Base-by-base conservation (phyloP, 35 echinoderm and acorn worm species). In the Patiria miniata region DNA sequence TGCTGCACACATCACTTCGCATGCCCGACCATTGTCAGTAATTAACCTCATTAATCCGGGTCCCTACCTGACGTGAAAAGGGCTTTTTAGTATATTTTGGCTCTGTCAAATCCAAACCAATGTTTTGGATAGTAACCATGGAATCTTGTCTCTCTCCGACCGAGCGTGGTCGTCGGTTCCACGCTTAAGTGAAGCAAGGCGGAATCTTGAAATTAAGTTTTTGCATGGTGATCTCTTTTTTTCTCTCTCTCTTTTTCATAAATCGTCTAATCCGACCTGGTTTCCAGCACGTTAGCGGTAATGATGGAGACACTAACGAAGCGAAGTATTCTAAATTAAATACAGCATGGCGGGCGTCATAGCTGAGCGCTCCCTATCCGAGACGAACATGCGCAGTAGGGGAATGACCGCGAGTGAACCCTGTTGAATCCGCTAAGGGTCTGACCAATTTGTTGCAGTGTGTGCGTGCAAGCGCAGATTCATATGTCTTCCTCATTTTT, bases 181-280 rank as follows among this genome's bases (percentile, higher is more conserved):
- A 73, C 65, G 65, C 65, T 73, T 73, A 73, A 73, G 65, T 23
- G 65, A 73, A 73, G 65, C 65, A 73, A 73, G 65, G 65, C 65
- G 65, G 65, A 23, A 73, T 73, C 65, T 73, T 73, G 65, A 73
- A 73, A 73, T 73, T 73, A 73, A 73, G 65, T 73, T 73, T 47
- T 73, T 73, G 65, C 65, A 73, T 73, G 65, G 29, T 73, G 42
- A 12, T 47, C 42, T 47, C 42, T 47, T 47, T 47, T 47, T n/a
- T n/a, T n/a, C n/a, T n/a, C n/a, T n/a, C n/a, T n/a, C n/a, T n/a
- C n/a, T n/a, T n/a, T n/a, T 73, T 73, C 65, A 26, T 4, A 6
- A 73, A 73, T 34, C 26, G 65, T 32, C 26, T 73, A 73, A 73
- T 73, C 29, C 34, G 29, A 73, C 65, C 65, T 73, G 7, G 65